Base-by-base conservation (phyloP, 1,140 invertebrate genomes). In the Drosophila azteca region DNA sequence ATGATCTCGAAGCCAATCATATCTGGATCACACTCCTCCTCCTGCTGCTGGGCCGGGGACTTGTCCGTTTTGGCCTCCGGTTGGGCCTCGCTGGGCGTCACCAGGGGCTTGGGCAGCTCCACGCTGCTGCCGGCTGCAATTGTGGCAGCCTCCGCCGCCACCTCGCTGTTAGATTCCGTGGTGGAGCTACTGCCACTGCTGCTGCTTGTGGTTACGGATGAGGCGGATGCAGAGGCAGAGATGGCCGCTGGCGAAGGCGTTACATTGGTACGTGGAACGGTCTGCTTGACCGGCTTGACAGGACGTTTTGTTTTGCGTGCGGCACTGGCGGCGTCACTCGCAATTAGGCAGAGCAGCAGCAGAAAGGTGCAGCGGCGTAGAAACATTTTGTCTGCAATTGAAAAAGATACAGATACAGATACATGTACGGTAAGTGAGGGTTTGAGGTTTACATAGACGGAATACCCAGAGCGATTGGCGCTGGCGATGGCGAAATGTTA, bases 1-100 rank as follows among this genome's bases (percentile, higher is more conserved):
- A 98, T 95, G 64, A 98, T 94, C 93, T 98, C 97, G 92, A 98
- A 98, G 77, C 96, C 96, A 73, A 97, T 95, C 95, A 96, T 96
- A 93, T 97, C 96, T 55, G 96, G 94, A 92, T 96, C 96, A 90
- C 96, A 96, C 90, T 96, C 95, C 71, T 96, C 95, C 24, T 91
- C 90, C 57, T 66, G 71, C 7, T 55, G 29, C 39, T 62, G 46
- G 44, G 67, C 82, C 6, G 83, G 74, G 6, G 79, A 59, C 46
- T 85, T 90, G 60, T 90, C 88, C 13, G 83, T 85, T 74, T 90
- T 90, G 15, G 79, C 67, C 72, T 90, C 87, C 2, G 75, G 71
- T 50, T 65, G 79, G 15, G 80, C 61, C 39, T 89, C 85, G 4
- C 70, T 65, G 52, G 72, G 78, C 63, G 69, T 66, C 58, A 35